Conservation (phyloP, 2,888 invertebrate genomes). For the Ophion ellenae region DNA sequence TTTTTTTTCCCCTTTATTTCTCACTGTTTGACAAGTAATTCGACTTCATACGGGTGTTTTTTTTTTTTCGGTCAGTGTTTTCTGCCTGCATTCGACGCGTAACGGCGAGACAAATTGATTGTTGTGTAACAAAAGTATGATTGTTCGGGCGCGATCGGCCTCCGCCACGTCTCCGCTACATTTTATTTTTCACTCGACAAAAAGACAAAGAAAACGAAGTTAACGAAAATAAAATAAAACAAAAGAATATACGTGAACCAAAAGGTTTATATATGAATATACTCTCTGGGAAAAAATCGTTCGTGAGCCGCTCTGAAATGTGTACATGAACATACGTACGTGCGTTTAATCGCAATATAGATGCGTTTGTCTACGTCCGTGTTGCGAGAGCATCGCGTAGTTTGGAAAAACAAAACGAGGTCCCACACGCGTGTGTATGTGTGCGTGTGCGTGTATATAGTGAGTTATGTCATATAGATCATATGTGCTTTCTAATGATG, state of each 20-base stretch:
- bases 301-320: conserved; percentile 78
- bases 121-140: conserved; percentile 58
- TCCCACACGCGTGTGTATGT: conserved; percentile 69
- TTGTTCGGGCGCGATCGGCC: conserved; percentile 56
- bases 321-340: conserved; percentile 77
- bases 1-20: conserved; percentile 22
- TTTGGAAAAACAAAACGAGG: conserved; percentile 50
- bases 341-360: conserved; percentile 54
- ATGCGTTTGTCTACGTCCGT: conserved; percentile 54
- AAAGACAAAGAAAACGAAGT: conserved; percentile 35
- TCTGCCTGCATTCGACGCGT: conserved; percentile 49
- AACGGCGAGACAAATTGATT: conserved; percentile 51
- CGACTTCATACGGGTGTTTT: not conserved
- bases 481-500: conserved; percentile 83
- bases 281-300: conserved; percentile 73
- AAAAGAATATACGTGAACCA: conserved; percentile 50
- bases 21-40: conserved; percentile 2
- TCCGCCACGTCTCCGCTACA: conserved; percentile 55
- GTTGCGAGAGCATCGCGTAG: conserved; percentile 52
- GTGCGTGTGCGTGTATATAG: conserved; percentile 75
- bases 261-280: conserved; percentile 61
- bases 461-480: conserved; percentile 82
- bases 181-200: conserved; percentile 64
- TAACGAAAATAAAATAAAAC: conserved; percentile 39
- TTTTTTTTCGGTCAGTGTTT: conserved; percentile 51